Evolutionary conservation across 2,888 invertebrate species (phyloP).

Genomic region (Nomada flava): DNA sequence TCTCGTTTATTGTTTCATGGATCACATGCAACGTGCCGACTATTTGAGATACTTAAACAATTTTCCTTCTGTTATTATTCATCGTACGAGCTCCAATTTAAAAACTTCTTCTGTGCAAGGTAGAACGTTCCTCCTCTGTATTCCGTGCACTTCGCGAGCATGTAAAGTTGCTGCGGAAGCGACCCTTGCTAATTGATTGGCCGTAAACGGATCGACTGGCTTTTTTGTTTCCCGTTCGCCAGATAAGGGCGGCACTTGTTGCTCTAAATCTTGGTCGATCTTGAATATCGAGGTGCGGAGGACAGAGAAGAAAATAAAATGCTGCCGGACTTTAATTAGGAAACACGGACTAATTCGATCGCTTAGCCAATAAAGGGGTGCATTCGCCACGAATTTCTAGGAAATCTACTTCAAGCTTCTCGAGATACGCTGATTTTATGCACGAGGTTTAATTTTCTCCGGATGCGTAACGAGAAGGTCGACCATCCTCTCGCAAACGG

Average conservation of each 20-base stretch:
- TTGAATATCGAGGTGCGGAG: slow-evolving; percentile 7
- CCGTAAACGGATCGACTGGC: slow-evolving; percentile 21
- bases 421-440: neutral
- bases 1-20: neutral
- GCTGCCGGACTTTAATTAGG: neutral
- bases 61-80: neutral
- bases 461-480: no score
- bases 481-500: neutral
- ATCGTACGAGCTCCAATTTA: neutral
- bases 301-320: neutral
- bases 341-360: slow-evolving; percentile 2
- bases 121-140: neutral
- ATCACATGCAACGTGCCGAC: neutral
- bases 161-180: slow-evolving; percentile 27
- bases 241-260: slow-evolving; percentile 18
- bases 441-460: neutral
- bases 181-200: slow-evolving; percentile 22
- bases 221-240: neutral
- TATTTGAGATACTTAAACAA: neutral
- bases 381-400: neutral
- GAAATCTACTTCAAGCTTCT: neutral
- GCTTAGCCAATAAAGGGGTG: neutral
- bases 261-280: slow-evolving; percentile 12
- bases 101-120: neutral
- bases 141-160: slow-evolving; percentile 3